These are phyloP conservation scores for honey bee (Apis mellifera) DNA, from an alignment of 1,140 invertebrate genomes.

Conservation along the genomic window Amel_HAv3.1 CM009937.2:1221501-1222000, in stretches of 20 bases:
- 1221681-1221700: too few species aligned
- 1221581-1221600: too few species aligned
- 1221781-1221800: background rate
- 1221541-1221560: background rate
- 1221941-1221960: conserved; percentile 55
- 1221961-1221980: conserved; percentile 52
- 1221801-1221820: conserved; percentile 56
- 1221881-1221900: conserved; percentile 50
- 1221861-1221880: conserved; percentile 67
- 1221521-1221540: too few species aligned
- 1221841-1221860: conserved; percentile 60
- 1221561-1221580: too few species aligned
- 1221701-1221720: too few species aligned
- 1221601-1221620: too few species aligned
- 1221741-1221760: too few species aligned
- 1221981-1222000: conserved; percentile 32
- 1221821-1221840: conserved; percentile 50
- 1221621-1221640: too few species aligned
- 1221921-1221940: conserved; percentile 28
- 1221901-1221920: conserved; percentile 34
- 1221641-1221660: too few species aligned
- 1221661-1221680: too few species aligned
- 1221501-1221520: conserved; percentile 16
- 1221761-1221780: too few species aligned
- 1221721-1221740: too few species aligned